Percentiles rank a stretch among this genome's conserved stretches.
Conservation (phyloP, 2,113 vertebrate species). For the Procapra przewalskii region DNA sequence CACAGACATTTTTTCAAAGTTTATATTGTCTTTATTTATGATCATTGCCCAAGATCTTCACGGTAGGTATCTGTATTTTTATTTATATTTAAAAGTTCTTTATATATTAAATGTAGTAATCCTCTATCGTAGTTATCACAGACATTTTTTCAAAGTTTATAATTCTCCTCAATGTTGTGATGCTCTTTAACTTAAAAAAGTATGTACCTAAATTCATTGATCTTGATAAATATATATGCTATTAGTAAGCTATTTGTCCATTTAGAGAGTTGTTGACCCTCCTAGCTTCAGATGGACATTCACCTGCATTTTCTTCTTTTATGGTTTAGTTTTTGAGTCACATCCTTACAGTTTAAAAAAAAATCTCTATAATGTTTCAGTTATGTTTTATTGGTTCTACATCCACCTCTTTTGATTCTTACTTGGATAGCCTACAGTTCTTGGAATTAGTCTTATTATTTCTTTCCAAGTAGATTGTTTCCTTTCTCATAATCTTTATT, state of each 20-base stretch:
- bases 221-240: not conserved
- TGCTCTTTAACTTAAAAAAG: not conserved
- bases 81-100: conserved; percentile 2
- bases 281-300: not conserved
- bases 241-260: not conserved
- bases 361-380: not conserved
- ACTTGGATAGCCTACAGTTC: not conserved
- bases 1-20: not conserved
- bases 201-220: not conserved
- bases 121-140: not conserved
- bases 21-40: not conserved
- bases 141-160: not conserved
- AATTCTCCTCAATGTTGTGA: not conserved
- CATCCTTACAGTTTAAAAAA: not conserved
- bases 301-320: not conserved
- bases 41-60: not conserved
- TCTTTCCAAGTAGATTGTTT: conserved; percentile 31
- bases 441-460: conserved; percentile 26
- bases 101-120: not conserved
- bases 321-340: not conserved
- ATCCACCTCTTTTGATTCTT: conserved; percentile 6
- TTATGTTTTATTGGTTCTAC: not conserved
- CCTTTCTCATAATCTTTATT: conserved; percentile 60
- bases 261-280: not conserved
- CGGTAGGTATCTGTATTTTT: not conserved